Evolutionary conservation across 2,797 vertebrate species (phyloP).

Genomic region (Ptychobarbus kaznakovi): DNA sequence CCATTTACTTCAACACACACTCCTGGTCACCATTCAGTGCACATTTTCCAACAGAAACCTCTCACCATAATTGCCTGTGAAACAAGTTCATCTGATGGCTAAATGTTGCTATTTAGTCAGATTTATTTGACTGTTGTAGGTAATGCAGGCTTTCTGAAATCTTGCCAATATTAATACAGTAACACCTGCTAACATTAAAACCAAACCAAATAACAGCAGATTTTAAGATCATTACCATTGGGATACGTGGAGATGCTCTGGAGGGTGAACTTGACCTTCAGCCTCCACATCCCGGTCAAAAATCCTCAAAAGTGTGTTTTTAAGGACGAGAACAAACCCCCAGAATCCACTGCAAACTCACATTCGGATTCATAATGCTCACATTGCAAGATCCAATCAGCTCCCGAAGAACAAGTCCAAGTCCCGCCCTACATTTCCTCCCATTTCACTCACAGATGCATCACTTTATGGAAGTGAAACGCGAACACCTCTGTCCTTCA

Average conservation of each 20-base stretch:
- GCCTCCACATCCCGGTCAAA: background rate
- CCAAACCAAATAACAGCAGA: background rate
- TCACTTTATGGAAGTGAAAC: background rate
- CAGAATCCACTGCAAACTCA: slow-evolving; percentile 20
- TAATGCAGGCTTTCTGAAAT: background rate
- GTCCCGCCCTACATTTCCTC: background rate
- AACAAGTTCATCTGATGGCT: background rate
- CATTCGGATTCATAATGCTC: slow-evolving; percentile 9
- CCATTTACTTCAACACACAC: slow-evolving; percentile 27
- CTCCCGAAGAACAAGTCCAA: background rate
- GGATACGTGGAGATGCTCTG: background rate
- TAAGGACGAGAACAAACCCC: background rate
- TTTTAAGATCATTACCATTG: slow-evolving; percentile 17
- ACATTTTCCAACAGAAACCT: background rate
- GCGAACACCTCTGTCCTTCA: slow-evolving; percentile 49
- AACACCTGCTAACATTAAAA: background rate
- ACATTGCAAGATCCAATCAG: background rate
- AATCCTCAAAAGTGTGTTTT: slow-evolving; percentile 18
- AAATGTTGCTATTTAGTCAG: background rate
- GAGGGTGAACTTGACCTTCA: slow-evolving; percentile 33
- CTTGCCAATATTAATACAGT: background rate
- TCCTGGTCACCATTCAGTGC: background rate
- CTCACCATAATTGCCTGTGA: background rate
- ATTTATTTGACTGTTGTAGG: background rate
- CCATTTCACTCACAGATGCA: background rate